Conservation (phyloP, 2,113 vertebrate species). For the Girardinichthys multiradiatus region DNA sequence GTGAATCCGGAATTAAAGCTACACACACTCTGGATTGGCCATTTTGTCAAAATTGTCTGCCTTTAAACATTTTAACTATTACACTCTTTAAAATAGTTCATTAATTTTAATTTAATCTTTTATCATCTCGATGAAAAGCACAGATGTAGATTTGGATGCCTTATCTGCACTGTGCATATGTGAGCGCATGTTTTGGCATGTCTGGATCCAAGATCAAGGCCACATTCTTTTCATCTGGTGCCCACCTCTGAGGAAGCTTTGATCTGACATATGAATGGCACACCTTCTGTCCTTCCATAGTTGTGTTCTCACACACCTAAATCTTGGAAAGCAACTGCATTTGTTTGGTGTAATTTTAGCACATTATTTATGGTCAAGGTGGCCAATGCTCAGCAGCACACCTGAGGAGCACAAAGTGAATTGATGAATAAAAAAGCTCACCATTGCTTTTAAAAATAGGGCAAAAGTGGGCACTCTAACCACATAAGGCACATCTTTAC, state of each 20-base stretch:
- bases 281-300: slow-evolving; percentile 60
- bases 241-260: slow-evolving; percentile 64
- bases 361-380: background rate
- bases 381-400: slow-evolving; percentile 14
- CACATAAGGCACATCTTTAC: slow-evolving; percentile 15
- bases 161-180: slow-evolving; percentile 36
- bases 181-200: slow-evolving; percentile 40
- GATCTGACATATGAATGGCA: slow-evolving; percentile 67
- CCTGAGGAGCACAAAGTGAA: slow-evolving; percentile 31
- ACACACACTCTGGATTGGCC: background rate
- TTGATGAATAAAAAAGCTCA: background rate
- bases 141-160: slow-evolving; percentile 32
- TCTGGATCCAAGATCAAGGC: slow-evolving; percentile 68
- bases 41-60: background rate
- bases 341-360: slow-evolving; percentile 25
- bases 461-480: slow-evolving; percentile 18
- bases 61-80: background rate
- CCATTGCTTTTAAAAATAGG: slow-evolving; percentile 6
- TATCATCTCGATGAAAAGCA: slow-evolving; percentile 49
- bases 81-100: background rate
- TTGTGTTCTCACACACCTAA: slow-evolving; percentile 32
- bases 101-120: background rate
- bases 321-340: slow-evolving; percentile 29
- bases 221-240: slow-evolving; percentile 65
- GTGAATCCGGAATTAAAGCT: no score